Base-by-base conservation (phyloP, 2,797 vertebrate genomes). In the Fistularia commersonii region DNA sequence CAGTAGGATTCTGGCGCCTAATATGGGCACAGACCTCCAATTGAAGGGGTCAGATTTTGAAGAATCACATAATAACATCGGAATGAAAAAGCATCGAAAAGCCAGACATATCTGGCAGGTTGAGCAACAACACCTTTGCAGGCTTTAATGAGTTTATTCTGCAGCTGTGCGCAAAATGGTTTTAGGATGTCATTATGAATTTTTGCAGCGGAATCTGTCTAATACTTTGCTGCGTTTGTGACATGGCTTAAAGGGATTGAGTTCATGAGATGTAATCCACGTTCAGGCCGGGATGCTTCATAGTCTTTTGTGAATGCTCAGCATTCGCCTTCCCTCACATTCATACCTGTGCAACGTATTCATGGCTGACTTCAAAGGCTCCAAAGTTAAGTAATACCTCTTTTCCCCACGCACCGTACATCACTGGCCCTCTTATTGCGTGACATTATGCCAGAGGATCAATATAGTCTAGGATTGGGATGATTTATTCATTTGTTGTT, bases 161-260 rank as follows among this genome's bases (percentile, higher is more conserved):
- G 81, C 78, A 72, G 72, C 78, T 62, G 57, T 82, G 79, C 66
- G 38, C 81, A 73, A 61, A 73, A 72, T 64, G 81, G 60, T 81
- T 78, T 76, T 61, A 76, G 75, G 72, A 70, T 82, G 69, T 82
- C 75, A 64, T 75, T 46, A 69, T 52, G 58, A 71, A 79, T 80
- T 73, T 66, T 54, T 74, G 60, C 49, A 5, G 51, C 13, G 47
- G 73, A 74, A 69, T 77, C 73, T 61, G 70, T 79, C 74, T 77
- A 66, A 84, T 75, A 67, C 73, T 70, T 71, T 66, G 53, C n/a
- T 69, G 76, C 56, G 65, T 87, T 77, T 83, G 77, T 83, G 83
- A 86, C 81, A 67, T 51, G 80, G 81, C 77, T 87, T 87, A 85
- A 76, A 80, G 61, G 82, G 85, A 87, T 89, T 85, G 77, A 78